Evolutionary conservation across 2,113 vertebrate species (phyloP), one percentile per base, ranked within the genome.

Genomic region (Apistogramma diplotaenia): DNA sequence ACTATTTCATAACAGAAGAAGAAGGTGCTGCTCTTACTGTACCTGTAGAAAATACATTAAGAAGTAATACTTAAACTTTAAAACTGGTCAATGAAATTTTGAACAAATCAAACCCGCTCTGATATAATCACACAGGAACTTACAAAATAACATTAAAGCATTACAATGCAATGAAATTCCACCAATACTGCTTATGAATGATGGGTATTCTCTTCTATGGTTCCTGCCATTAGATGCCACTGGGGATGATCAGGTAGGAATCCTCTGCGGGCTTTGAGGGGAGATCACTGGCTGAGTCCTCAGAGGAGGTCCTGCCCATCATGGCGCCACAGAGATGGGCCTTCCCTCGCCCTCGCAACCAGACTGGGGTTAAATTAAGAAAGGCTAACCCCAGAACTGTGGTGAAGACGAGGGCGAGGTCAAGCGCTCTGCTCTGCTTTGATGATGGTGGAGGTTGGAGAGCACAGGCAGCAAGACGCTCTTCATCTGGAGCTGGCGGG

Each of bases 351-450:
- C 81, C 59, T 60, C 79, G 79, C 87, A 86, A 84, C 81, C 83
- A 87, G 81, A 82, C 84, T 49, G 73, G 81, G 84, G 87, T 92
- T 93, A 94, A 92, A 94, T 93, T 91, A 88, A 89, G 88, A 93
- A 90, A 76, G 75, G 85, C 89, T 79, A 91, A 91, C 93, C 91
- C 90, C 84, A 93, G 83, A 92, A 67, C 60, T 89, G 86, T 82
- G 91, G 93, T 82, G 56, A 65, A 83, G 91, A 82, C 56, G 71
- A 89, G 91, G 92, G 89, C 78, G 92, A 93, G 93, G 93, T 94
- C 92, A 92, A 84, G 91, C 74, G 78, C 88, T 86, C 58, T 71
- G 67, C 85, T 82, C 70, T 79, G 80, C 91, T 94, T 94, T 93
- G 93, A 94, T 91, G 90, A 84, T 83, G 87, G 55, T 35, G 84